Conservation (phyloP, 2,888 invertebrate species). For the Campoletis raptor region DNA sequence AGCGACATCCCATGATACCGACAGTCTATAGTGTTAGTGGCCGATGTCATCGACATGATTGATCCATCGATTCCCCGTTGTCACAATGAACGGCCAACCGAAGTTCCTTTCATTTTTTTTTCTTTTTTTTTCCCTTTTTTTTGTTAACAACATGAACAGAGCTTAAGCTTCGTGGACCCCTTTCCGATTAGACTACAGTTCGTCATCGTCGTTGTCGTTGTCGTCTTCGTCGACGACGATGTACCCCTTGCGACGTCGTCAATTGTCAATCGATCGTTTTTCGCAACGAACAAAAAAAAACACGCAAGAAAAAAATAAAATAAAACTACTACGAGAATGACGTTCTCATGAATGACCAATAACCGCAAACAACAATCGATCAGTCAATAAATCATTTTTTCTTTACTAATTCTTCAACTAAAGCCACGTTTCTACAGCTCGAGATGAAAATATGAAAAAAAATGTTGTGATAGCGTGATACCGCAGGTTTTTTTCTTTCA, state of each 20-base stretch:
- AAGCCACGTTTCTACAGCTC: conserved; percentile 3
- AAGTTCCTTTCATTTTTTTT: conserved; percentile 52
- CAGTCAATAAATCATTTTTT: conserved; percentile 42
- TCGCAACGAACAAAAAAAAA: conserved; percentile 18
- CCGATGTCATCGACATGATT: conserved; percentile 68
- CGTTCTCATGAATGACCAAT: conserved; percentile 46
- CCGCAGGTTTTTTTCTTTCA: neutral
- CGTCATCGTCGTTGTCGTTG: conserved; percentile 43
- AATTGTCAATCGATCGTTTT: conserved; percentile 59
- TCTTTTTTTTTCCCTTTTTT: conserved; percentile 18
- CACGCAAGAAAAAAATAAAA: neutral
- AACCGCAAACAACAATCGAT: conserved; percentile 34
- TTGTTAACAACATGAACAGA: conserved; percentile 45
- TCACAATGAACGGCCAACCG: conserved; percentile 62
- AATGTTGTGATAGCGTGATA: neutral
- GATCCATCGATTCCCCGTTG: conserved; percentile 69
- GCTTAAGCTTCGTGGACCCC: conserved; percentile 36
- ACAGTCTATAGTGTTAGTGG: neutral
- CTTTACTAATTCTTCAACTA: neutral
- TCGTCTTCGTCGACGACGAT: conserved; percentile 40
- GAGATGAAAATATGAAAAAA: conserved; percentile 12
- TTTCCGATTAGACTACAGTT: conserved; percentile 56
- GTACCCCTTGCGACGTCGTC: conserved; percentile 37
- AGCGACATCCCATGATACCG: conserved; percentile 7
- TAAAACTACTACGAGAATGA: neutral